Percentiles rank a stretch among this genome's conserved stretches.
Evolutionary conservation across 2,113 vertebrate species (phyloP).

Genomic region (Nyctibius bracteatus): DNA sequence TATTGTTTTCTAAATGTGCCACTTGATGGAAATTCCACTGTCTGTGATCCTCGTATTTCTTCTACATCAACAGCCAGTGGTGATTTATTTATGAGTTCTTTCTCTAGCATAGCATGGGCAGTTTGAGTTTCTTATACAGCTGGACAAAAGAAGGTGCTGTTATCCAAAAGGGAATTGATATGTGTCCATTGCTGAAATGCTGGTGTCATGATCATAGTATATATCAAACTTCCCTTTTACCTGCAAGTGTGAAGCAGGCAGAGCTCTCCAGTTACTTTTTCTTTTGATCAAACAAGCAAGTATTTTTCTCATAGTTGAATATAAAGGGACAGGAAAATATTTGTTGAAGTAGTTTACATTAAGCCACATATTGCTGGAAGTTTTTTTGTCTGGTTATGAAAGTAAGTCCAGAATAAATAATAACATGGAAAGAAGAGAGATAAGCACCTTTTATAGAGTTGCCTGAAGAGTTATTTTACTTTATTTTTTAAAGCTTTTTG

Average conservation of each 20-base stretch:
- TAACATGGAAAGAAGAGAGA: not conserved
- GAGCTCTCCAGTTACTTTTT: not conserved
- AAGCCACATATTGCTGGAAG: not conserved
- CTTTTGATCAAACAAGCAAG: not conserved
- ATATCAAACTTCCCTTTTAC: not conserved
- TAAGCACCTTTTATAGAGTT: not conserved
- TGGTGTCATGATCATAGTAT: not conserved
- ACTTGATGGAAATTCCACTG: not conserved
- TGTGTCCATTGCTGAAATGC: not conserved
- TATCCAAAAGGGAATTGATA: not conserved
- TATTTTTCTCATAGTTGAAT: not conserved
- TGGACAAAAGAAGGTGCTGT: not conserved
- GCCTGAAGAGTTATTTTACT: not conserved
- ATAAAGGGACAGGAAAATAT: not conserved
- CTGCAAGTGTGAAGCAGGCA: not conserved
- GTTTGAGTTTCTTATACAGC: not conserved
- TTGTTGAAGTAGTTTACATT: not conserved
- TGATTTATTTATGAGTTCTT: not conserved
- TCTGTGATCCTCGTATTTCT: not conserved
- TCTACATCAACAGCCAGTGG: not conserved
- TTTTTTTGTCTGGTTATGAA: not conserved
- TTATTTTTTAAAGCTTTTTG: not conserved
- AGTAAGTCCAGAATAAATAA: not conserved
- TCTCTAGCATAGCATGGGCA: not conserved
- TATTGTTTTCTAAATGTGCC: not conserved